These are phyloP conservation scores for Brachionus sp. DNA, from an alignment of 1,140 invertebrate genomes.

Conservation along the genomic window DNA sequence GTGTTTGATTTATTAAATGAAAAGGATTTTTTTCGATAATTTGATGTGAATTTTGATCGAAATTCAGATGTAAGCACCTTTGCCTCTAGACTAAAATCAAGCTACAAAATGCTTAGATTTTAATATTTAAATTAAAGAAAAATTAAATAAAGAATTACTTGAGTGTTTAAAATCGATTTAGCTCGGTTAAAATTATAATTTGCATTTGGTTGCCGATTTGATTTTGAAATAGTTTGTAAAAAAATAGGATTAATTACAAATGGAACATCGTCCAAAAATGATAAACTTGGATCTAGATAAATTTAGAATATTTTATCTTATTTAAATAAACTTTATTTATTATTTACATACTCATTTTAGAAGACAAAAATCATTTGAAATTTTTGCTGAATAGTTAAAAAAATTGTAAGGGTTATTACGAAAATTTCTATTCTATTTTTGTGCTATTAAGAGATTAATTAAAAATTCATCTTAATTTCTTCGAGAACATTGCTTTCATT, in stretches of 20 bases:
- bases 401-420: not conserved
- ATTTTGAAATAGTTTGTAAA: not conserved
- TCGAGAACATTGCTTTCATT: not conserved
- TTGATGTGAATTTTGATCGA: not conserved
- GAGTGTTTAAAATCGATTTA: not conserved
- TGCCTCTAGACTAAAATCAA: not conserved
- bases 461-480: not conserved
- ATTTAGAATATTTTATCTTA: not conserved
- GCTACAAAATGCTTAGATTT: not conserved
- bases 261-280: not conserved
- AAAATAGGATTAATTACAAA: conserved; percentile 25
- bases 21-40: not conserved
- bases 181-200: conserved; percentile 17
- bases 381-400: not conserved
- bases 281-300: not conserved
- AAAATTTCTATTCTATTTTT: not conserved
- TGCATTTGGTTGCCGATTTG: not conserved
- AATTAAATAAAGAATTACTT: not conserved
- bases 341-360: not conserved
- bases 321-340: not conserved
- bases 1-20: not conserved
- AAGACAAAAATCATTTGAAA: not conserved
- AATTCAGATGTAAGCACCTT: not conserved
- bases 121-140: not conserved
- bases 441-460: not conserved